Conservation (phyloP, 2,888 invertebrate genomes). For the Steinernema hermaphroditum region DNA sequence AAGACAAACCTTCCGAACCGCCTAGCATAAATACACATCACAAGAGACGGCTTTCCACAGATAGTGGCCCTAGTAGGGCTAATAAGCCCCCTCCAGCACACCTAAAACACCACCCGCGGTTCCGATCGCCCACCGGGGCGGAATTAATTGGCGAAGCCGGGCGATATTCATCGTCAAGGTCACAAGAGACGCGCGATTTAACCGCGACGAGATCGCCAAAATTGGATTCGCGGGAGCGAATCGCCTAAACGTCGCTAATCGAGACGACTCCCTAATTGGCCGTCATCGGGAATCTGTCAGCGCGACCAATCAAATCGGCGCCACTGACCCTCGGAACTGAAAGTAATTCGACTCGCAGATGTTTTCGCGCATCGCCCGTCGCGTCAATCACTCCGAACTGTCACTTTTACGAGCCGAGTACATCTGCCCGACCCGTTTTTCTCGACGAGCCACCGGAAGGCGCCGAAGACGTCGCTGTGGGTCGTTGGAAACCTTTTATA, state of each 20-base stretch:
- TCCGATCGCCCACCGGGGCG: constrained; percentile 6
- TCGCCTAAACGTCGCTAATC: not conserved
- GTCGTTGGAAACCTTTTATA: too few species aligned
- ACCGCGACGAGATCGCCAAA: not conserved
- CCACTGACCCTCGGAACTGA: not conserved
- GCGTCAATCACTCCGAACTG: constrained; percentile 28
- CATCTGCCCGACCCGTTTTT: constrained; percentile 24
- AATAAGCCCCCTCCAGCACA: too few species aligned
- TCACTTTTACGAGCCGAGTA: constrained; percentile 22
- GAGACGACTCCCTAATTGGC: not conserved
- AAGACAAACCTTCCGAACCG: too few species aligned
- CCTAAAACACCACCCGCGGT: too few species aligned
- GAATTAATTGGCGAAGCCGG: not conserved
- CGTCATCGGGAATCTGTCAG: constrained; percentile 16
- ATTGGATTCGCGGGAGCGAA: constrained; percentile 16
- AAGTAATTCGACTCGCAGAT: constrained; percentile 8
- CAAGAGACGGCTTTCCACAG: too few species aligned
- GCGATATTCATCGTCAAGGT: constrained; percentile 24
- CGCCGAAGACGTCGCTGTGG: too few species aligned
- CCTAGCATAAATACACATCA: too few species aligned
- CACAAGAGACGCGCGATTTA: not conserved
- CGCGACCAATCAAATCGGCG: constrained; percentile 6
- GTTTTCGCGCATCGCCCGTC: constrained; percentile 23
- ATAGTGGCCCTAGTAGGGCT: too few species aligned
- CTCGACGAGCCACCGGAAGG: too few species aligned